A percentile compares a stretch with the other conserved stretches of the same genome.
Conservation (phyloP, 2,888 invertebrate species). For the Nomada goodeniana region DNA sequence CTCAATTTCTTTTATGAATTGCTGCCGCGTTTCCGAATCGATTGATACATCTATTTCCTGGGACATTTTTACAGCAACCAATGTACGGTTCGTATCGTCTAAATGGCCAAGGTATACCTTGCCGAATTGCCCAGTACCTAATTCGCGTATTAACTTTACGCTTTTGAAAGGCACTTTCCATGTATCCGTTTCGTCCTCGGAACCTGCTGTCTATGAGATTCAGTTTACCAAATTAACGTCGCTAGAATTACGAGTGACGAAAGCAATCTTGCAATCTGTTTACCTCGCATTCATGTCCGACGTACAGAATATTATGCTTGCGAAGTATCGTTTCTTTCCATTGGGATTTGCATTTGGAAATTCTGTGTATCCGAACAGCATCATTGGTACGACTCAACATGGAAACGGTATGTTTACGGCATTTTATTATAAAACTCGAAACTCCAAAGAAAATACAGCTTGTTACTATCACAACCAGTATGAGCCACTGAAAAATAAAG, state of each 20-base stretch:
- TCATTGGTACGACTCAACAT: neutral
- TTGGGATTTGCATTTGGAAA: constrained; percentile 54
- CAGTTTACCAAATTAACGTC: neutral
- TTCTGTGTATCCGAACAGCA: neutral
- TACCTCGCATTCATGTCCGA: constrained; percentile 74
- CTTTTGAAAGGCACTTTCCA: constrained; percentile 85
- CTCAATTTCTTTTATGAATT: constrained; percentile 91
- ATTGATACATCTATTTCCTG: constrained; percentile 73
- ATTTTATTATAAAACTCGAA: constrained; percentile 27
- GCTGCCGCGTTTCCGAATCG: constrained; percentile 84
- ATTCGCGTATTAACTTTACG: constrained; percentile 85
- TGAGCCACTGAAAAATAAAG: constrained; percentile 51
- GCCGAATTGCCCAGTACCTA: constrained; percentile 92
- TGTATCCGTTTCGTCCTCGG: constrained; percentile 79
- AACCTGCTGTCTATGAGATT: constrained; percentile 62
- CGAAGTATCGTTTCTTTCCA: constrained; percentile 70
- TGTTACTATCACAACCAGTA: constrained; percentile 6
- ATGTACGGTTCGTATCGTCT: constrained; percentile 79
- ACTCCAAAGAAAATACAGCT: constrained; percentile 45
- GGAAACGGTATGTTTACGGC: constrained; percentile 11
- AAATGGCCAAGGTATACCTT: constrained; percentile 89
- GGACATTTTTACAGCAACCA: constrained; percentile 79
- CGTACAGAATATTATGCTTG: constrained; percentile 76
- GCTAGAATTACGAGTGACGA: neutral
- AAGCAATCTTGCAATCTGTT: constrained; percentile 21